A percentile compares a stretch with the other conserved stretches of the same genome.
These are phyloP conservation scores for Poecilia latipinna DNA, from an alignment of 2,113 vertebrate species.

Conservation along the genomic window DNA sequence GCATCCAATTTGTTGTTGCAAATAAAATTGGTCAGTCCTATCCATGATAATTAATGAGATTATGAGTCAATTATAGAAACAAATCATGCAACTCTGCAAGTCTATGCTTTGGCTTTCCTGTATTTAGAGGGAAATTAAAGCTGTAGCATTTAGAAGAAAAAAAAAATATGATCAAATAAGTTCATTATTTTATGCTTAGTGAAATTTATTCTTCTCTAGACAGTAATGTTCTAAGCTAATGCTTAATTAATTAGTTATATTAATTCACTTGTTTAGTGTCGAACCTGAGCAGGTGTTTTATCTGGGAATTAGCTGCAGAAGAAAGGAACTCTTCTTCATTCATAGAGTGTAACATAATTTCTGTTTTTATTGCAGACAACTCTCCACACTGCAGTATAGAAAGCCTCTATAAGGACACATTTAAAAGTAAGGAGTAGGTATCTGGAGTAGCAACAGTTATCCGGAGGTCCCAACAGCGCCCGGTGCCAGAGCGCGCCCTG, in stretches of 20 bases:
- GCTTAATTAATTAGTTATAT: too few relatives aligned
- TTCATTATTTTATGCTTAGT: neutral
- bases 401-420: neutral
- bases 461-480: conserved; percentile 57
- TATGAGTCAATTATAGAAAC: neutral
- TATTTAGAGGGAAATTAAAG: neutral
- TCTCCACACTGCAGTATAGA: neutral
- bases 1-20: neutral
- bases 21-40: neutral
- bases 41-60: neutral
- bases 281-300: neutral
- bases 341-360: neutral
- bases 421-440: neutral
- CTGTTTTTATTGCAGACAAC: neutral
- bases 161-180: neutral
- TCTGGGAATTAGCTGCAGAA: neutral
- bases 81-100: neutral
- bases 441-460: neutral
- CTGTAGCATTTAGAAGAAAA: neutral
- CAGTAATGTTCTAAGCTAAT: neutral
- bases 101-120: neutral
- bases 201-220: neutral
- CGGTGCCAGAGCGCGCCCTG: conserved; percentile 52
- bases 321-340: neutral
- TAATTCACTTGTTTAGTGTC: too few relatives aligned